Evolutionary conservation across 2,113 vertebrate species (phyloP), one percentile per base, ranked within the genome.

Genomic region (Columba livia): DNA sequence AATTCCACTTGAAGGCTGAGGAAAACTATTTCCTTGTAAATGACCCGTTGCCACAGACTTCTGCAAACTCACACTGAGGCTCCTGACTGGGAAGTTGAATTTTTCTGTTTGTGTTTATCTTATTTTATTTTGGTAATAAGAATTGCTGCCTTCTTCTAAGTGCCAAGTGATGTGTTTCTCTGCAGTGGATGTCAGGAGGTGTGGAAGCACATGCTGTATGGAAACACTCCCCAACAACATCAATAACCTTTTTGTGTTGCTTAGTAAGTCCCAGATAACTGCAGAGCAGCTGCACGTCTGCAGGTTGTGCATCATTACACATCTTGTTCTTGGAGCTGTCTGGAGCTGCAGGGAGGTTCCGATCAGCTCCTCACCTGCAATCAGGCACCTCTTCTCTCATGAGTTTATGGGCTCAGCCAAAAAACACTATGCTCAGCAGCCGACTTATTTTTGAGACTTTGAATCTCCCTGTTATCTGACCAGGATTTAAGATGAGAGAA

Each of bases 351-450:
- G 44, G 44, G 18, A 65, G 28, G 66, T 19, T 19, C 36, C 15
- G 66, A 80, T 1, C 3, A 94, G 13, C 31, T 77, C 50, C 50
- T 56, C 31, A 7, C 7, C 58, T 50, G 44, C 78, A 25, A 10
- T 72, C 40, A 40, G 58, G 31, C 2, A 1, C 18, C 47, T 2
- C 0, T 56, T 69, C 42, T 72, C 42, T 36, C 1, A 23, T 0
- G 1, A 11, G 4, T 71, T 88, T 62, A 29, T 8, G 24, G 50
- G 34, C 36, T 83, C 28, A 44, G 60, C 32, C 6, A 20, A 53
- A 47, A 13, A 36, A 31, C 19, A 2, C 9, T 6, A 1, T 2
- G 14, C 36, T 83, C 54, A 26, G 50, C 74, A 51, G 25, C 23
- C 1, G 7, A n/a, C 19, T 65, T 32, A 5, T 9, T 34, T 34